Conservation (phyloP, 2,113 vertebrate species). For the Dryoscopus gambensis region DNA sequence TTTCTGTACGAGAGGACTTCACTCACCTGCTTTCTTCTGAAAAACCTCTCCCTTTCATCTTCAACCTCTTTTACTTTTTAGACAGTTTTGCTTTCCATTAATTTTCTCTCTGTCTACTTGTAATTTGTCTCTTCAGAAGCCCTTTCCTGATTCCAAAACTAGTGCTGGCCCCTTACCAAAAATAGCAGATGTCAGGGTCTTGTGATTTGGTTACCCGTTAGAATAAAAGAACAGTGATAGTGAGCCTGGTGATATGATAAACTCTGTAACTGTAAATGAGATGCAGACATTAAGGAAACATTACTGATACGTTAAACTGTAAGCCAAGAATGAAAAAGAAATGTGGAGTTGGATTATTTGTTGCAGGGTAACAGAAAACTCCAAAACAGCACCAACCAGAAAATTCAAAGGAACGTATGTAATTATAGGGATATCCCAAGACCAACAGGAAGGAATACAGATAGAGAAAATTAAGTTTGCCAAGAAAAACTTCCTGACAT, state of each 20-base stretch:
- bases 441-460: background rate
- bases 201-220: background rate
- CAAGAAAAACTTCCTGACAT: conserved; percentile 44
- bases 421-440: background rate
- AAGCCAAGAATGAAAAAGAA: background rate
- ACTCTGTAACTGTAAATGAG: background rate
- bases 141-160: background rate
- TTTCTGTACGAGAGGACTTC: background rate
- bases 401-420: background rate
- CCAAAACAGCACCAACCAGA: background rate
- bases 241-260: background rate
- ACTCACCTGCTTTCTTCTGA: background rate
- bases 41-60: background rate
- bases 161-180: conserved; percentile 28
- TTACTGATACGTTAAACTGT: background rate
- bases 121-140: conserved; percentile 14
- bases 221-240: background rate
- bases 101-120: background rate
- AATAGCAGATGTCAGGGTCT: conserved; percentile 19
- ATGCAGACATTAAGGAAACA: background rate
- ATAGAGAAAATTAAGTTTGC: background rate
- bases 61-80: background rate
- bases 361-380: background rate
- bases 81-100: background rate
- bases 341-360: background rate